These are phyloP conservation scores for Glaucomys volans DNA, from an alignment of 2,113 vertebrate genomes.

Conservation along the genomic window DNA sequence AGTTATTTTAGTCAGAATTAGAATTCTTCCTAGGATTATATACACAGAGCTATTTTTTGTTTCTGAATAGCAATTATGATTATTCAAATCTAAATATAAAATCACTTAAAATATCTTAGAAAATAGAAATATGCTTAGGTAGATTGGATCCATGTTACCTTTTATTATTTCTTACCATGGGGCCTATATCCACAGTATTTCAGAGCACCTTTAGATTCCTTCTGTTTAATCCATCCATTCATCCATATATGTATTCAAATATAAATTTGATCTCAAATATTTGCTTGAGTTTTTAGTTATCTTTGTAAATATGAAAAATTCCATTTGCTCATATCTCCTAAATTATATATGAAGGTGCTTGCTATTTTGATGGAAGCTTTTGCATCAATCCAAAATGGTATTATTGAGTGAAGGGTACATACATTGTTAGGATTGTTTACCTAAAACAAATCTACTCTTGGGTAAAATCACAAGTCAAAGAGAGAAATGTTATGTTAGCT, in stretches of 20 bases:
- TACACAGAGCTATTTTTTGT: neutral
- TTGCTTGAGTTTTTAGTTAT: neutral
- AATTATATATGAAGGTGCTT: neutral
- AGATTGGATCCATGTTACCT: neutral
- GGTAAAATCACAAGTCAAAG: neutral
- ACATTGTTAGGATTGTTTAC: neutral
- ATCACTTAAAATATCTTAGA: neutral
- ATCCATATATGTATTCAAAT: neutral
- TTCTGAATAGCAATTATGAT: neutral
- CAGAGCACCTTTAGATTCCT: neutral
- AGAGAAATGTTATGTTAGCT: neutral
- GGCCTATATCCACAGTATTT: neutral
- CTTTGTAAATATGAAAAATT: neutral
- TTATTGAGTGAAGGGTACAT: neutral
- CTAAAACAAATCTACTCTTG: neutral
- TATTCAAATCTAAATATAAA: neutral
- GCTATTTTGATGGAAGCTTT: neutral
- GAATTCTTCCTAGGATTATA: neutral
- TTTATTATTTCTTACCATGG: neutral
- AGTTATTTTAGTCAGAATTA: neutral
- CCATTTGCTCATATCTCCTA: neutral
- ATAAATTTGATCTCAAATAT: neutral
- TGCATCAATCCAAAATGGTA: neutral
- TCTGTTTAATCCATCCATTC: neutral
- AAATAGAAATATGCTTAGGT: constrained; percentile 2